Evolutionary conservation across 2,113 vertebrate species (phyloP), one percentile per base, ranked within the genome.

Genomic region (Illadopsis cleaveri): DNA sequence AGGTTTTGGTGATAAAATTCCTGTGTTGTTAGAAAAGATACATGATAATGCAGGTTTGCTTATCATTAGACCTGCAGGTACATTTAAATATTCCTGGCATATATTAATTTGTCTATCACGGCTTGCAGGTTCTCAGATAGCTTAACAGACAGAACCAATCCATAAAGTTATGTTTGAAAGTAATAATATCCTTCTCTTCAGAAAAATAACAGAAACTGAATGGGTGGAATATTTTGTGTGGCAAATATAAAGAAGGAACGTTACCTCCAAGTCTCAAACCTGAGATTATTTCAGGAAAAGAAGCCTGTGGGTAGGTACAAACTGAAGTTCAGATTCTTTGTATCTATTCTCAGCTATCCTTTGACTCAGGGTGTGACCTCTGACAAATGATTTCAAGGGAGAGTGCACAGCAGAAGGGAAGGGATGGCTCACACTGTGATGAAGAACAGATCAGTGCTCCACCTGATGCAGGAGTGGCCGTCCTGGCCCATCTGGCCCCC

Each of bases 401-500:
- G 5, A 28, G 50, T 47, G 50, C 23, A 72, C 69, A 73, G 65
- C 54, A 90, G 47, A 85, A 65, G 65, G 33, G 44, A 44, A 56
- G 60, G 20, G n/a, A 64, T 75, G 2, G 2, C 40, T 78, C 70
- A 38, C 15, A 20, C 70, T 79, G 69, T 56, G 90, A 68, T 40
- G 78, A 87, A 85, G 82, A 87, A 27, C 18, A 72, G 48, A 53
- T 42, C 27, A 6, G 16, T 1, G 4, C 53, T 79, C 48, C 48
- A 40, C 37, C 75, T 91, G 78, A 72, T 25, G 27, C 0, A 73
- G 47, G 50, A 79, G 28, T 38, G 62, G 17, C 82, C 71, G 0
- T 90, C 88, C 94, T 92, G 79, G 48, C n/a, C 79, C 66, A 93
- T 88, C 81, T 92, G 70, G 37, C 58, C 42, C 62, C 44, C n/a